Evolutionary conservation across 2,888 invertebrate genomes (phyloP).

Genomic region (Taphrorychus bicolor): DNA sequence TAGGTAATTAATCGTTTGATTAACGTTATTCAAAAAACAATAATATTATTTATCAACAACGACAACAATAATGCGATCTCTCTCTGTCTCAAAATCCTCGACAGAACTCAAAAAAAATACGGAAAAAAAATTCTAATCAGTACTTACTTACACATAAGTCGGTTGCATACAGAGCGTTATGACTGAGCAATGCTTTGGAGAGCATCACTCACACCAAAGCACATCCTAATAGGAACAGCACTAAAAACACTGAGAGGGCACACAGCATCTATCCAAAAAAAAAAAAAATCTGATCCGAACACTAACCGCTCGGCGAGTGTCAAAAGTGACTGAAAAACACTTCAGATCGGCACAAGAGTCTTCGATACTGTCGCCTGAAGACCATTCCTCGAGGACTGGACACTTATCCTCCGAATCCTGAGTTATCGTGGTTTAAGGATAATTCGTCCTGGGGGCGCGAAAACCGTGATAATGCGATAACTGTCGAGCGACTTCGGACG

Average conservation of each 20-base stretch:
- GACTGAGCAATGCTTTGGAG: constrained; percentile 59
- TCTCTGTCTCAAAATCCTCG: too few relatives aligned
- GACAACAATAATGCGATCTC: too few relatives aligned
- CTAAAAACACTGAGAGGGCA: constrained; percentile 21
- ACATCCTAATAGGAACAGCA: constrained; percentile 50
- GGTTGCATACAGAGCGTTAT: constrained; percentile 61
- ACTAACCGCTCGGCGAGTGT: constrained; percentile 2
- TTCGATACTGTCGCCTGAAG: constrained; percentile 27
- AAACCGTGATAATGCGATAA: not conserved
- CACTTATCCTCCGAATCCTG: not conserved
- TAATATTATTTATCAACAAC: too few relatives aligned
- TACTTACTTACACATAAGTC: constrained; percentile 57
- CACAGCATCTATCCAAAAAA: constrained; percentile 34
- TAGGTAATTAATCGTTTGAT: too few relatives aligned
- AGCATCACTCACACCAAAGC: constrained; percentile 58
- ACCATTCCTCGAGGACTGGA: constrained; percentile 26
- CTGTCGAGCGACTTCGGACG: constrained; percentile 14
- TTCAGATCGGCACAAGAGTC: constrained; percentile 29
- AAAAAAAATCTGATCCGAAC: not conserved
- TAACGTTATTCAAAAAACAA: too few relatives aligned
- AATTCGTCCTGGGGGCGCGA: constrained; percentile 10
- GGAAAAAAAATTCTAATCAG: not conserved
- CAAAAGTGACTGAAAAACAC: constrained; percentile 24
- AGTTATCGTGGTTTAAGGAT: not conserved
- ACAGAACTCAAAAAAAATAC: not conserved